phyloP scores from a whole-genome alignment of 2,888 invertebrate genomes.

The Folsomia candida region DNA sequence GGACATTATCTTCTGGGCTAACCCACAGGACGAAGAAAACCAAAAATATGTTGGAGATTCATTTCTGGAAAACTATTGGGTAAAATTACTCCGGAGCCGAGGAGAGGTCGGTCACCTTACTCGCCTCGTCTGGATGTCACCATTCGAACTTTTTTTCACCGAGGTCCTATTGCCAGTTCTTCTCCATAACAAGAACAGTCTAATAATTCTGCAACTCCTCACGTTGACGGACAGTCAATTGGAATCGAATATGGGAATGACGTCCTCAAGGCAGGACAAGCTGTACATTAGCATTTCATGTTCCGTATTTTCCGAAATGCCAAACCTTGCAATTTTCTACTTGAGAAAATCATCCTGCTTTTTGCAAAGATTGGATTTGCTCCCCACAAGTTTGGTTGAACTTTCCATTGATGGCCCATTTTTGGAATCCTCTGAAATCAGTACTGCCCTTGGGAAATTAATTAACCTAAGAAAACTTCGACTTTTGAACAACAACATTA shows the following conservation, averaged over 20 bases:
- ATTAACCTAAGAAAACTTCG: constrained; percentile 11
- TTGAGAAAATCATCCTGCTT: constrained; percentile 16
- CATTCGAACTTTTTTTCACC: background rate
- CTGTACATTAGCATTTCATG: constrained; percentile 7
- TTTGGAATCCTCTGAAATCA: constrained; percentile 14
- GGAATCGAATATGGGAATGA: background rate
- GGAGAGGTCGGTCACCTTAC: constrained; percentile 14
- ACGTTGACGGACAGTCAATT: background rate
- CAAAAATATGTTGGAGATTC: constrained; percentile 1
- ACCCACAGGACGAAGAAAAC: background rate
- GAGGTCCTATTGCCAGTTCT: constrained; percentile 16
- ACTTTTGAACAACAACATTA: constrained; percentile 7
- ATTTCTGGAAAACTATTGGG: background rate
- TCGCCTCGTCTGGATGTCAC: constrained; percentile 22
- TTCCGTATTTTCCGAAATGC: constrained; percentile 6
- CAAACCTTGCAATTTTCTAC: constrained; percentile 20
- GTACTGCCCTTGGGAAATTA: background rate
- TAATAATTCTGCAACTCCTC: constrained; percentile 16
- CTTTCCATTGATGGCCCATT: constrained; percentile 18
- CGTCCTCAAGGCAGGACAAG: background rate
- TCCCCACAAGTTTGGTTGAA: constrained; percentile 17
- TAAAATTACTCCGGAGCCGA: background rate
- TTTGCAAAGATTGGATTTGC: constrained; percentile 11
- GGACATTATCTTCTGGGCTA: constrained; percentile 17
- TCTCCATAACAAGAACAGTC: constrained; percentile 10